Conservation (phyloP, 2,888 invertebrate genomes). For the Holacanthella duospinosa region DNA sequence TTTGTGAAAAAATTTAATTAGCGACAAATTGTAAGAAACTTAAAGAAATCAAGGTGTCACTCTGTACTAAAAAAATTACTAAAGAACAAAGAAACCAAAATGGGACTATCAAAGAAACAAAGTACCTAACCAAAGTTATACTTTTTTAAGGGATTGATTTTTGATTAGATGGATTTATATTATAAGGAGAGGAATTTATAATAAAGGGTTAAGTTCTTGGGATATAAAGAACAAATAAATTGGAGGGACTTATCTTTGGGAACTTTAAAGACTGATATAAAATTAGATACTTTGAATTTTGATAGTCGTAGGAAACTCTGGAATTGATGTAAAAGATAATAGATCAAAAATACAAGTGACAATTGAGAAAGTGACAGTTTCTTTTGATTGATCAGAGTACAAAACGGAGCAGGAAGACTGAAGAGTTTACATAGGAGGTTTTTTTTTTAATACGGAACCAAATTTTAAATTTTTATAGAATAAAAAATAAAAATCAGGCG, state of each 20-base stretch:
- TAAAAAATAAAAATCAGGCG: background rate
- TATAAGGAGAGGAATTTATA: no score
- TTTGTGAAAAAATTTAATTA: no score
- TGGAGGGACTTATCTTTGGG: background rate
- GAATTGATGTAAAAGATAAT: background rate
- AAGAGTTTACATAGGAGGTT: background rate
- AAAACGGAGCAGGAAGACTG: background rate
- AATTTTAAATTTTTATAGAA: background rate
- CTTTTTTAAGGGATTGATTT: background rate
- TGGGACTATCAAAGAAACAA: slow-evolving; percentile 3
- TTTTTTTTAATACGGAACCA: no score
- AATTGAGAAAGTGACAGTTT: background rate
- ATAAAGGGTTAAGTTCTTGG: no score
- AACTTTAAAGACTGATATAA: background rate
- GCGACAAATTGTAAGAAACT: no score
- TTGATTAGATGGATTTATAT: background rate
- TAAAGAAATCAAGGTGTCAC: no score
- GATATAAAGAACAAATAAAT: background rate
- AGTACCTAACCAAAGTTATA: background rate
- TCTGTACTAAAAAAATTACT: no score
- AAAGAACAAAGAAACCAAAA: no score
- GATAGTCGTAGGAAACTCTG: background rate
- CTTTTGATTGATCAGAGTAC: background rate
- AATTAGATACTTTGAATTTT: slow-evolving; percentile 1
- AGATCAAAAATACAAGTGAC: background rate